Conservation (phyloP, 1,140 invertebrate genomes). For the Lerema accius region DNA sequence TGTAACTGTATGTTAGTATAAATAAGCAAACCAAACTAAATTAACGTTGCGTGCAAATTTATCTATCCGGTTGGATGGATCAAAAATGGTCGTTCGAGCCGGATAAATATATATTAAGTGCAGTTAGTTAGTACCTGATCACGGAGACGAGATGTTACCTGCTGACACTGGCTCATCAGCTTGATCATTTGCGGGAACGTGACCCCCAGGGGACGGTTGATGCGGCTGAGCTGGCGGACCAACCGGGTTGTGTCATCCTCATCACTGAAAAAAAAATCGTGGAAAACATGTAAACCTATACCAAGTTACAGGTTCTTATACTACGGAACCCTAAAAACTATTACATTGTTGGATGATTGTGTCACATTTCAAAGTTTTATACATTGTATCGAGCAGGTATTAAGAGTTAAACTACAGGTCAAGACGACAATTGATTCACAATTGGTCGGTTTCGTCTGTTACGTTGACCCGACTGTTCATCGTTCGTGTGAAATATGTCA, state of each 20-base stretch:
- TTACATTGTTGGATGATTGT: too few species aligned
- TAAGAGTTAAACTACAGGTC: too few species aligned
- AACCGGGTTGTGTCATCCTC: slow-evolving; percentile 85
- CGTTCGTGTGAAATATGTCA: too few species aligned
- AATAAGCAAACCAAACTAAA: neutral
- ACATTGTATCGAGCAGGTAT: neutral
- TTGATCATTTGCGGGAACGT: slow-evolving; percentile 88
- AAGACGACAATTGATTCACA: neutral
- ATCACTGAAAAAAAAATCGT: slow-evolving; percentile 82
- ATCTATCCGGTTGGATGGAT: neutral
- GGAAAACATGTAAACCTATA: slow-evolving; percentile 31
- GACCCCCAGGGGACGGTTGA: slow-evolving; percentile 85
- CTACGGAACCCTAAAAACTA: too few species aligned
- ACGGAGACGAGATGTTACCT: slow-evolving; percentile 64
- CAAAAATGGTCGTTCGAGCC: neutral
- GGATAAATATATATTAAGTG: slow-evolving; percentile 6
- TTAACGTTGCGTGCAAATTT: neutral
- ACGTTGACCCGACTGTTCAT: neutral
- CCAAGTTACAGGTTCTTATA: too few species aligned
- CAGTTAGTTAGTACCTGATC: slow-evolving; percentile 22
- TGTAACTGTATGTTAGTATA: neutral
- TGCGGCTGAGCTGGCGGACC: slow-evolving; percentile 77
- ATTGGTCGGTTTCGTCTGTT: neutral
- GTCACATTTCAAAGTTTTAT: too few species aligned
- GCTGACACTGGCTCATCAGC: slow-evolving; percentile 89